These are phyloP conservation scores for Ypsolopha sequella DNA, from an alignment of 2,888 invertebrate genomes.

Conservation along the genomic window DNA sequence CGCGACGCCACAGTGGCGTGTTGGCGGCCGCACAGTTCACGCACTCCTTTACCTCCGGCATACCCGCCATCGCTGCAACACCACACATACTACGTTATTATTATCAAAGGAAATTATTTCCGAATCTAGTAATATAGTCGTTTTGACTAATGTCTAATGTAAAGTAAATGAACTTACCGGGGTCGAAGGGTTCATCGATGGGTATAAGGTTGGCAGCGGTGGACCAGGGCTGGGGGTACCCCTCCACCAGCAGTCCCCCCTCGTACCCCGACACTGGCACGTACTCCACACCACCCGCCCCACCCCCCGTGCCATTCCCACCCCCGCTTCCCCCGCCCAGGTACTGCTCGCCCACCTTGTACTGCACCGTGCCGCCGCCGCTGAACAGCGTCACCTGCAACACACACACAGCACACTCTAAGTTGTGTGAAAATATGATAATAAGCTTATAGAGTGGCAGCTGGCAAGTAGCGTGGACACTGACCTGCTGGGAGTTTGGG, in stretches of 20 bases:
- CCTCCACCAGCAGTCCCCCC: slow-evolving; percentile 53
- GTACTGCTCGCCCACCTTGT: slow-evolving; percentile 60
- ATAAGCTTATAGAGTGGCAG: neutral
- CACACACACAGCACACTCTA: neutral
- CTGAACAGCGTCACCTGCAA: slow-evolving; percentile 70
- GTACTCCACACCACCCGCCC: slow-evolving; percentile 44
- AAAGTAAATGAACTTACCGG: too few relatives aligned
- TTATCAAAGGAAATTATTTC: too few relatives aligned
- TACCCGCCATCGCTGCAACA: slow-evolving; percentile 44
- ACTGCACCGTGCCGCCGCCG: slow-evolving; percentile 65
- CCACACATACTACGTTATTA: too few relatives aligned
- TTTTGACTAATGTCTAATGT: too few relatives aligned
- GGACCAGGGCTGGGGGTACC: slow-evolving; percentile 57
- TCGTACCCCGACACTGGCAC: slow-evolving; percentile 62
- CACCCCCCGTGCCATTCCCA: slow-evolving; percentile 16
- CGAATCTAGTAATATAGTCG: too few relatives aligned
- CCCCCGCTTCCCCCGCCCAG: slow-evolving; percentile 20
- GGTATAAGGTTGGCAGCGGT: slow-evolving; percentile 34
- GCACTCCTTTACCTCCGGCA: slow-evolving; percentile 83
- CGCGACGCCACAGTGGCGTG: slow-evolving; percentile 98
- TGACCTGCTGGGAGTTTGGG: slow-evolving; percentile 69
- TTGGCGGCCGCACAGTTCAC: slow-evolving; percentile 94
- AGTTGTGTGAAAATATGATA: too few relatives aligned
- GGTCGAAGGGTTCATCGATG: slow-evolving; percentile 63
- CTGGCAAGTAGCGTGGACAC: too few relatives aligned